phyloP scores from a whole-genome alignment of 2,113 vertebrate genomes.

The Gobius niger region DNA sequence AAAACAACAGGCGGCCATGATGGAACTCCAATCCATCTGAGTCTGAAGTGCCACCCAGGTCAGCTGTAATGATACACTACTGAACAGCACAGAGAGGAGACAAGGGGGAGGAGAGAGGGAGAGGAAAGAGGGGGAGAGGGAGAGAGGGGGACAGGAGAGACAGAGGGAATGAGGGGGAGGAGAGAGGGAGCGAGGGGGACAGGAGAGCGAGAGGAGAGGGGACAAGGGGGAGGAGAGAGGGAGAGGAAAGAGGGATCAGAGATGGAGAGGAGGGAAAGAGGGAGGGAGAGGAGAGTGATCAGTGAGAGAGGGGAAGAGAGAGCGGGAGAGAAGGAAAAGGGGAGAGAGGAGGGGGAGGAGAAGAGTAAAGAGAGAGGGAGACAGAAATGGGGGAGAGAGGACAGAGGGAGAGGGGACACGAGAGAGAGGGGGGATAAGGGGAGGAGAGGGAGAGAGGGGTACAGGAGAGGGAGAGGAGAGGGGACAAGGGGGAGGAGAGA shows the following conservation, averaged over 20 bases:
- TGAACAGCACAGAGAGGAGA: conserved; percentile 24
- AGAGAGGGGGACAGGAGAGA: background rate
- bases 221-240: conserved; percentile 12
- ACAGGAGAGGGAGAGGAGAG: too few species aligned
- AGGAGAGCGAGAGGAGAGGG: background rate
- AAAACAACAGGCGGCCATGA: conserved; percentile 49
- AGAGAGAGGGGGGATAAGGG: conserved; percentile 28
- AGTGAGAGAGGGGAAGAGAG: conserved; percentile 14
- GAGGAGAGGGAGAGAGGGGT: conserved; percentile 22
- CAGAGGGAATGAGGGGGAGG: background rate
- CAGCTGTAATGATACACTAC: conserved; percentile 70
- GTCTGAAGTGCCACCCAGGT: conserved; percentile 70
- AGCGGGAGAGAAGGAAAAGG: too few species aligned
- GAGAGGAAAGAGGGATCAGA: background rate
- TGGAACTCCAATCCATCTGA: conserved; percentile 63
- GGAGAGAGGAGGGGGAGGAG: conserved; percentile 31
- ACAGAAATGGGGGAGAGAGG: too few species aligned
- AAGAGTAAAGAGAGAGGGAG: background rate
- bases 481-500: too few species aligned
- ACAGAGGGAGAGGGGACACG: conserved; percentile 15
- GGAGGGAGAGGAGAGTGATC: conserved; percentile 40
- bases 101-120: background rate
- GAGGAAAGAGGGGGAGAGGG: background rate
- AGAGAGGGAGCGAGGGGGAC: background rate
- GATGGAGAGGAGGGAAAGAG: conserved; percentile 24